These are phyloP conservation scores for Mormyrops boulengeri DNA, from an alignment of 2,797 vertebrate genomes.

Conservation along the genomic window DNA sequence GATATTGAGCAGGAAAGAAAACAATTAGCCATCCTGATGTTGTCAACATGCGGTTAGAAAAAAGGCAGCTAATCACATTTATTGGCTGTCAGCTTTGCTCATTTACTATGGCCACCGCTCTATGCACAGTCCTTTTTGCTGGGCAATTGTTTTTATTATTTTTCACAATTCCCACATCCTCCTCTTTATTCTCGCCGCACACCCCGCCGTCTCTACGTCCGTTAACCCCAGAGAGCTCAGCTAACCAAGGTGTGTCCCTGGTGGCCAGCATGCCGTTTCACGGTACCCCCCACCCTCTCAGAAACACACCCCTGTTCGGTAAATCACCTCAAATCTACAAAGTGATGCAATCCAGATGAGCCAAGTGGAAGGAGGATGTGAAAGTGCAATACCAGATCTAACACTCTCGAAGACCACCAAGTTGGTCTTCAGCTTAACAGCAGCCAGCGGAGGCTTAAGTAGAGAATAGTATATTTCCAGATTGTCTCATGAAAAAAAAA, in stretches of 20 bases:
- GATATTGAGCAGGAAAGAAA: background rate
- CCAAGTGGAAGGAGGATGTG: conserved; percentile 14
- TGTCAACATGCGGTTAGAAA: background rate
- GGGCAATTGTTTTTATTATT: background rate
- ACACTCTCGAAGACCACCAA: conserved; percentile 46
- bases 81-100: background rate
- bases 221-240: conserved; percentile 1
- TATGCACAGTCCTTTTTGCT: background rate
- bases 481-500: background rate
- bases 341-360: conserved; percentile 24
- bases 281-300: background rate
- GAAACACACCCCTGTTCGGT: background rate
- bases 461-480: background rate
- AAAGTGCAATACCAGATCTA: conserved; percentile 15
- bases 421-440: conserved; percentile 39
- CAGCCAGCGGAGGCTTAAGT: background rate
- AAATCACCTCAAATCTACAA: conserved; percentile 19
- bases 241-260: conserved; percentile 20
- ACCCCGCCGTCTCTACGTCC: conserved; percentile 14
- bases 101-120: background rate
- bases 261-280: conserved; percentile 9
- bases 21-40: no score
- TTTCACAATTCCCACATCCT: conserved; percentile 12
- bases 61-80: background rate
- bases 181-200: background rate